Base-by-base conservation (phyloP, 2,888 invertebrate genomes). In the Allolobophora icterica region DNA sequence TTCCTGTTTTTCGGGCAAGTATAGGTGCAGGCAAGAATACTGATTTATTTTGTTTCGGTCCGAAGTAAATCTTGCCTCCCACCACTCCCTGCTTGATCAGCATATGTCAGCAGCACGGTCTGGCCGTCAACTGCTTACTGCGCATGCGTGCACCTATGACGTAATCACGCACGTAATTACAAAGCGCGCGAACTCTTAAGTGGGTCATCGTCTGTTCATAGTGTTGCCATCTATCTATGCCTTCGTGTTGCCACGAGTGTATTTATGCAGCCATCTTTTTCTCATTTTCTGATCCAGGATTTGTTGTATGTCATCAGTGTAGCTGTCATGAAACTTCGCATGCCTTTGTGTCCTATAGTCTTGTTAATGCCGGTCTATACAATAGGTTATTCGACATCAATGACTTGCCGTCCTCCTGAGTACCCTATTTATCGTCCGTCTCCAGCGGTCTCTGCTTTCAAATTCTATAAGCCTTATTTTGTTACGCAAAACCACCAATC, bases 141-240 rank as follows among this genome's bases (percentile, higher is more conserved):
- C 71, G 71, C 71, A 71, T 71, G 71, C 71, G 71, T n/a, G 71
- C n/a, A n/a, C n/a, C 71, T 71, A 71, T 71, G 71, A 71, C 71
- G 71, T 71, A 71, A 71, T 8, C 30, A n/a, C n/a, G 71, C 6
- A 71, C 71, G 71, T 71, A 71, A 71, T 71, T 71, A n/a, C 71
- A n/a, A n/a, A 71, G 71, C 13, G 71, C 71, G 71, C 30, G 71
- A 71, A 71, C 71, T 71, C 71, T n/a, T 6, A n/a, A n/a, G n/a
- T 71, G 30, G 8, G n/a, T 0, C 30, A n/a, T 11, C 71, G 71
- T 71, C 71, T 71, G 6, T 8, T n/a, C n/a, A 71, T n/a, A 13
- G 5, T 71, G 71, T n/a, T n/a, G 71, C 30, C 58, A 71, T n/a
- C 71, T 71, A 71, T 71, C 71, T 8, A n/a, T 30, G 71, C 71